Conservation (phyloP, 2,888 invertebrate species). For the Dynastes hyllus region DNA sequence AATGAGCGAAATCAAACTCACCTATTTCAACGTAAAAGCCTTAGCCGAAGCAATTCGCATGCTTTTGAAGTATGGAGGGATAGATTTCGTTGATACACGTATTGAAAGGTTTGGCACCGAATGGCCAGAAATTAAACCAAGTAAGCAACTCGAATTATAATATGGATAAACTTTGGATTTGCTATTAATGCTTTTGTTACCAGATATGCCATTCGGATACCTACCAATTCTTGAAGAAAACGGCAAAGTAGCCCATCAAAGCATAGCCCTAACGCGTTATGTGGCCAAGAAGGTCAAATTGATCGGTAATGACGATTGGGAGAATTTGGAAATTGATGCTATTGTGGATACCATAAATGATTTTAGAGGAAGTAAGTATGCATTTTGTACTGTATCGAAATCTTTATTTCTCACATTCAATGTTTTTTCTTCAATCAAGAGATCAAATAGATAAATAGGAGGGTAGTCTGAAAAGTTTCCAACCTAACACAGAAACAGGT, state of each 20-base stretch:
- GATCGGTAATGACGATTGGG: constrained; percentile 74
- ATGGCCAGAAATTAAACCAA: constrained; percentile 40
- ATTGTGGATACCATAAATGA: constrained; percentile 77
- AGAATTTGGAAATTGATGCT: constrained; percentile 77
- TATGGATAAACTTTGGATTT: constrained; percentile 63
- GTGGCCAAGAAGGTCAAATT: constrained; percentile 76
- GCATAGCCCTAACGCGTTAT: constrained; percentile 76
- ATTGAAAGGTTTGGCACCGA: not conserved
- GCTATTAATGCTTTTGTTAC: not conserved
- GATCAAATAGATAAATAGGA: constrained; percentile 65
- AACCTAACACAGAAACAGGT: too few relatives aligned
- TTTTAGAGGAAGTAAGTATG: constrained; percentile 67
- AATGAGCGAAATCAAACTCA: constrained; percentile 2
- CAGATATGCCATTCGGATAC: constrained; percentile 77
- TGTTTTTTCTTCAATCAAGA: too few relatives aligned
- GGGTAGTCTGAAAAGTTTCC: too few relatives aligned
- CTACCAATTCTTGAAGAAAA: constrained; percentile 77
- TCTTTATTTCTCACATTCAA: too few relatives aligned
- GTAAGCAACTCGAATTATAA: constrained; percentile 7
- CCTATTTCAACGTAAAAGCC: not conserved
- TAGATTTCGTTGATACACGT: constrained; percentile 1
- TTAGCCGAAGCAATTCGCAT: not conserved
- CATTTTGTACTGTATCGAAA: constrained; percentile 49
- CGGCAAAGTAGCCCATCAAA: constrained; percentile 77
- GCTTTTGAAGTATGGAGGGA: not conserved